Evolutionary conservation across 2,888 invertebrate species (phyloP), one percentile per base, ranked within the genome.

Genomic region (Hydriomena furcata): DNA sequence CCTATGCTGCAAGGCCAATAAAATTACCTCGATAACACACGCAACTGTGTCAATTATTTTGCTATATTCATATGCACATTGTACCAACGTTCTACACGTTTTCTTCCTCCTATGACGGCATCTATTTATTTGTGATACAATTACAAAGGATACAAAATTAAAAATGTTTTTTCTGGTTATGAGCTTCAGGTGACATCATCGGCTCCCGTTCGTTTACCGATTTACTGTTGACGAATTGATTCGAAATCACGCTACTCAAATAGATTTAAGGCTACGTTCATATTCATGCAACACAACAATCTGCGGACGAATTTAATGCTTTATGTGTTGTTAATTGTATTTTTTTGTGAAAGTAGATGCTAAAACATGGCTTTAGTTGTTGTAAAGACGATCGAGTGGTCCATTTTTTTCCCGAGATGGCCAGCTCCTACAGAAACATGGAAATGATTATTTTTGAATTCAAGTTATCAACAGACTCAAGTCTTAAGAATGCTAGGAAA

Each of bases 211-310:
- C 49, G 56, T 58, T 58, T 47, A 23, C 12, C 28, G 52, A 45
- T 28, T 52, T 30, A 60, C n/a, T n/a, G 59, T 62, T 57, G 47
- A 60, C 41, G 38, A 54, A 60, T 63, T 61, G 59, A 54, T 61
- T 47, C 47, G 48, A 31, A 13, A 43, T 61, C 31, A 31, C 35
- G 38, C 25, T 53, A 54, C 55, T 57, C n/a, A n/a, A n/a, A n/a
- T 27, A 17, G 28, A 35, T 35, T n/a, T 32, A 4, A 32, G n/a
- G n/a, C 28, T 11, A 20, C 11, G 7, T 35, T 46, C 23, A 41
- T 25, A 31, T 40, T 28, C 48, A 41, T 48, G 40, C 42, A 47
- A 47, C 34, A 35, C 45, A 52, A 38, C 28, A 52, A 48, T 51
- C 30, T 8, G 23, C 24, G 34, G 30, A 40, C 12, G 12, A 37